Conservation (phyloP, 1,140 invertebrate genomes). For the Pseudomyrmex cubaensis region DNA sequence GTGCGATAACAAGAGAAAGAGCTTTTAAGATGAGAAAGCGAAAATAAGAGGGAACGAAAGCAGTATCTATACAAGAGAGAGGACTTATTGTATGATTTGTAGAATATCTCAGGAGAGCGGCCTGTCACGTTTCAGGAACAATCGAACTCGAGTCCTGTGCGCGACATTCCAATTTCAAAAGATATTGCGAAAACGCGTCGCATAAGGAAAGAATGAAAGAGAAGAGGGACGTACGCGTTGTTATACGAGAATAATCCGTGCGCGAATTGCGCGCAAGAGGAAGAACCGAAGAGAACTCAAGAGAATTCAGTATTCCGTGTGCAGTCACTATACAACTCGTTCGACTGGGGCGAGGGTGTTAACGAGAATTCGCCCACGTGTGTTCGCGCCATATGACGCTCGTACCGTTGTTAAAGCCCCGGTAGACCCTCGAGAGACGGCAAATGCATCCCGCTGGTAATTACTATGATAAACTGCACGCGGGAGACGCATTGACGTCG, state of each 20-base stretch:
- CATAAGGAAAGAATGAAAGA: slow-evolving; percentile 26
- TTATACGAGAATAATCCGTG: neutral
- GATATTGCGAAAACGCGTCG: slow-evolving; percentile 70
- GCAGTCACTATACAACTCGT: slow-evolving; percentile 74
- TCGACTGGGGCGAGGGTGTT: slow-evolving; percentile 75
- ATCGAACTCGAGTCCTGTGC: slow-evolving; percentile 63
- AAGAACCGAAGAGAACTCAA: slow-evolving; percentile 16
- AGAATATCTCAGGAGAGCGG: slow-evolving; percentile 35
- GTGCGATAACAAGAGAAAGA: neutral
- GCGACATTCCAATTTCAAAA: slow-evolving; percentile 75
- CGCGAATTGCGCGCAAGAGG: neutral
- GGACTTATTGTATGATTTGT: slow-evolving; percentile 33
- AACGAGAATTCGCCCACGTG: slow-evolving; percentile 78
- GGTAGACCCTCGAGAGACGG: slow-evolving; percentile 69
- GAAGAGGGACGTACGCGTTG: slow-evolving; percentile 5
- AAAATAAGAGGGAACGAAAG: neutral
- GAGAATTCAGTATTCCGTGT: slow-evolving; percentile 70
- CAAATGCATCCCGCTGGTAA: slow-evolving; percentile 74
- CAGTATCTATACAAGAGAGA: neutral
- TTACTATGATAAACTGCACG: slow-evolving; percentile 80
- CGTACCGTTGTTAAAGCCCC: slow-evolving; percentile 67
- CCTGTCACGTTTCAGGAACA: slow-evolving; percentile 65
- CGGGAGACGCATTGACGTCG: slow-evolving; percentile 62
- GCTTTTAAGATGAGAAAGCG: neutral
- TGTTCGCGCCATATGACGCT: slow-evolving; percentile 79